These are phyloP conservation scores for Zelleria hepariella DNA, from an alignment of 2,888 invertebrate species.

Conservation along the genomic window DNA sequence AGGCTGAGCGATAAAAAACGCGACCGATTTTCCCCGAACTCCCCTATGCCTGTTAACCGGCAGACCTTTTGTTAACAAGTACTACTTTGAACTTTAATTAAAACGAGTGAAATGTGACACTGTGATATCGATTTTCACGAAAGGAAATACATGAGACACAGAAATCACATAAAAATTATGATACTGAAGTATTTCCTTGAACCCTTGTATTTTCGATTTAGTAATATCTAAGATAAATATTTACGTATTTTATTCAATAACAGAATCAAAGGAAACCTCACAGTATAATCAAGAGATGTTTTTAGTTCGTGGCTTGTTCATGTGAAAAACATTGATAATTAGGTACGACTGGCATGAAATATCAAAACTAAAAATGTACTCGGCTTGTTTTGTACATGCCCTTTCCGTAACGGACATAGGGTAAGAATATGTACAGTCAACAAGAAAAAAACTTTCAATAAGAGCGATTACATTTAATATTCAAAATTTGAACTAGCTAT, in stretches of 20 bases:
- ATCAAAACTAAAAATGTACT: background rate
- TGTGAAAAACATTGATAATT: background rate
- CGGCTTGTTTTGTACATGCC: background rate
- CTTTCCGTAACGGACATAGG: background rate
- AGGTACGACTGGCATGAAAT: background rate
- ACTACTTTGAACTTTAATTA: background rate
- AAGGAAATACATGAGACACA: background rate
- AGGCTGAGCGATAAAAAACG: slow-evolving; percentile 46
- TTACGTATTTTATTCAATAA: too few species aligned
- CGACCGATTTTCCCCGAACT: slow-evolving; percentile 35
- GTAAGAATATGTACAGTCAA: background rate
- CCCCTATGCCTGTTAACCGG: slow-evolving; percentile 12
- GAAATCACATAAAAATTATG: background rate
- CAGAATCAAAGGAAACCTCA: too few species aligned
- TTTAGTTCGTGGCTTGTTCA: background rate
- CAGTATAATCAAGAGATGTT: too few species aligned
- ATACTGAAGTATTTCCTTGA: background rate
- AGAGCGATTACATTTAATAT: too few species aligned
- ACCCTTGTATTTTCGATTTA: too few species aligned
- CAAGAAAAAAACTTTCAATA: background rate
- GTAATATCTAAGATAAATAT: too few species aligned
- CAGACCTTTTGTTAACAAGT: slow-evolving; percentile 4
- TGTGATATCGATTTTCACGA: background rate
- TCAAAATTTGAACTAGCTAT: background rate
- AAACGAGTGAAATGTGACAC: background rate